Evolutionary conservation across 2,113 vertebrate species (phyloP).

Genomic region (Rhabdomys dilectus): DNA sequence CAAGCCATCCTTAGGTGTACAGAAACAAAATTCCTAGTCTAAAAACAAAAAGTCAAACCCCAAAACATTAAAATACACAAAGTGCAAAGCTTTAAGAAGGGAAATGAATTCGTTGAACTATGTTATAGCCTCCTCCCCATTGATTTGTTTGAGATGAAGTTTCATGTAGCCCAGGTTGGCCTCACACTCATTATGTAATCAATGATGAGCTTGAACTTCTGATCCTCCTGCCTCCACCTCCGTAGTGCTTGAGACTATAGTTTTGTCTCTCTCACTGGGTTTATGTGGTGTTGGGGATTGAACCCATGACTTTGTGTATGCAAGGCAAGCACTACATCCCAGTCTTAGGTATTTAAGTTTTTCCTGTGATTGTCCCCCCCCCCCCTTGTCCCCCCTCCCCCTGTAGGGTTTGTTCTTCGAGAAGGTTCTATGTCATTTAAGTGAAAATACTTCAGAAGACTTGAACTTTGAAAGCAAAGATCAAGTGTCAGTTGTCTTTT

Average conservation of each 20-base stretch:
- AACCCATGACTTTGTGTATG: background rate
- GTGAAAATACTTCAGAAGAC: background rate
- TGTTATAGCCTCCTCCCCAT: background rate
- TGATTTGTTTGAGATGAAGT: background rate
- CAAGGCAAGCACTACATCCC: background rate
- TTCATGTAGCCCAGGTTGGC: background rate
- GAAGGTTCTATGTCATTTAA: background rate
- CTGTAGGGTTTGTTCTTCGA: background rate
- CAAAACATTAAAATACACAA: background rate
- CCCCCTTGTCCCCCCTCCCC: background rate
- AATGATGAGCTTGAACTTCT: background rate
- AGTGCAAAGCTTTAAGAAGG: background rate
- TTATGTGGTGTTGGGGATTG: background rate
- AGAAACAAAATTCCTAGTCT: background rate
- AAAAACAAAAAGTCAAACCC: background rate
- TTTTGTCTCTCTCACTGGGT: background rate
- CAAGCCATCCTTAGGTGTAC: background rate
- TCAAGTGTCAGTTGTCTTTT: background rate
- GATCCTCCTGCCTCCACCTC: background rate
- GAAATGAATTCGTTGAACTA: background rate
- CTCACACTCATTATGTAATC: background rate
- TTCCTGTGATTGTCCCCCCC: background rate
- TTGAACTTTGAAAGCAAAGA: background rate
- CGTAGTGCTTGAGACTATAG: background rate
- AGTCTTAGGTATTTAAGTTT: background rate